Evolutionary conservation across 2,797 vertebrate species (phyloP), one percentile per base, ranked within the genome.

Genomic region (Pempheris klunzingeri): DNA sequence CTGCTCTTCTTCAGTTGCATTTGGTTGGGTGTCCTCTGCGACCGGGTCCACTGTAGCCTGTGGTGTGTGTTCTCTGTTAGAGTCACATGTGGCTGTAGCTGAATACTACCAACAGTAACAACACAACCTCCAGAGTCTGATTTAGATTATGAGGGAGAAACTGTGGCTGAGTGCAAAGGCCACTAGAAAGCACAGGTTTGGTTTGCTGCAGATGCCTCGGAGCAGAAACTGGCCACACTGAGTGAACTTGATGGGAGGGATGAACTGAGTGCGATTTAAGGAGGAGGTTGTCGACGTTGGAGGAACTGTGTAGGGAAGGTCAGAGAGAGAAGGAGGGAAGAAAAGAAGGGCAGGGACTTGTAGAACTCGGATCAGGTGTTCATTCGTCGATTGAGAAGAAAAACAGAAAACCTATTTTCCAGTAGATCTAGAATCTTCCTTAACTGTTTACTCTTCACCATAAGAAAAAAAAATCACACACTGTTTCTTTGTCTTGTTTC

Each of bases 401-500:
- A 68, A 82, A 69, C 38, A 69, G 78, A 71, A 81, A 80, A 78
- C 3, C 34, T 55, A 47, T 83, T 86, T 89, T 86, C 81, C 81
- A 78, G 69, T 88, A 91, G 90, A 86, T 87, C 84, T 86, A 80
- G 75, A 89, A 73, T 87, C 88, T 92, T 90, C 87, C 83, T 88
- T 82, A 77, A 75, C 78, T 68, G 79, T 91, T 90, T 90, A 86
- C 84, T 90, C 83, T 84, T 88, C 77, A 82, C 64, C 60, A 73
- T 81, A 80, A 78, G n/a, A n/a, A n/a, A n/a, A 86, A 89, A 70
- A 70, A 54, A 38, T 81, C 71, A 85, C 67, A 81, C 64, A 76
- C 78, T 59, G 52, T 87, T 90, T 90, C 77, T 87, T 87, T 80
- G 77, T 90, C 70, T 86, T 54, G 78, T 90, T 82, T 89, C 70